phyloP scores from a whole-genome alignment of 2,888 invertebrate genomes.

The Fabriciana adippe region DNA sequence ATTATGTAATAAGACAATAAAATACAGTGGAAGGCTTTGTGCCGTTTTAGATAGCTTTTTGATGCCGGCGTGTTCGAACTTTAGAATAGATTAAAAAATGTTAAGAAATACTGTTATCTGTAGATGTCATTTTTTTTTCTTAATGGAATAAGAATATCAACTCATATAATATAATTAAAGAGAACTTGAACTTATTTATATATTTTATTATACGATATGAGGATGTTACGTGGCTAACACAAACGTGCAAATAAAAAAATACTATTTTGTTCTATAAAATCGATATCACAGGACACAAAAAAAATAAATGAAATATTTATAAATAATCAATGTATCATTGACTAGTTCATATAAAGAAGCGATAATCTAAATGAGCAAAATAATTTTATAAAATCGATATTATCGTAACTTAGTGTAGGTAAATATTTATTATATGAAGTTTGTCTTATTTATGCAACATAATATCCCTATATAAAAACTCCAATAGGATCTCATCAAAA shows the following conservation, averaged over 20 bases:
- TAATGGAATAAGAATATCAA: background rate
- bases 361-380: slow-evolving; percentile 56
- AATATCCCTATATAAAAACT: background rate
- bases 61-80: too few relatives aligned
- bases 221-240: slow-evolving; percentile 74
- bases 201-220: slow-evolving; percentile 49
- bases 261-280: slow-evolving; percentile 66
- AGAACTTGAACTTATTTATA: slow-evolving; percentile 16
- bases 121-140: slow-evolving; percentile 7
- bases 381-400: slow-evolving; percentile 29
- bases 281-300: slow-evolving; percentile 69
- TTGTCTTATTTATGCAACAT: background rate
- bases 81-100: background rate
- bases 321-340: slow-evolving; percentile 62
- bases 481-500: background rate
- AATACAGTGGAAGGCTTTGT: slow-evolving; percentile 44
- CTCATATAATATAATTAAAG: background rate
- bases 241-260: slow-evolving; percentile 45
- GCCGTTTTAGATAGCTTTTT: background rate
- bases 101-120: slow-evolving; percentile 5
- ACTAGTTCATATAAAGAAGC: slow-evolving; percentile 67
- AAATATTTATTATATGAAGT: too few relatives aligned
- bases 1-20: slow-evolving; percentile 36
- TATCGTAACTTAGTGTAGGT: slow-evolving; percentile 15
- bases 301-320: slow-evolving; percentile 46